Evolutionary conservation across 2,797 vertebrate genomes (phyloP).

Genomic region (Serranus cabrilla): DNA sequence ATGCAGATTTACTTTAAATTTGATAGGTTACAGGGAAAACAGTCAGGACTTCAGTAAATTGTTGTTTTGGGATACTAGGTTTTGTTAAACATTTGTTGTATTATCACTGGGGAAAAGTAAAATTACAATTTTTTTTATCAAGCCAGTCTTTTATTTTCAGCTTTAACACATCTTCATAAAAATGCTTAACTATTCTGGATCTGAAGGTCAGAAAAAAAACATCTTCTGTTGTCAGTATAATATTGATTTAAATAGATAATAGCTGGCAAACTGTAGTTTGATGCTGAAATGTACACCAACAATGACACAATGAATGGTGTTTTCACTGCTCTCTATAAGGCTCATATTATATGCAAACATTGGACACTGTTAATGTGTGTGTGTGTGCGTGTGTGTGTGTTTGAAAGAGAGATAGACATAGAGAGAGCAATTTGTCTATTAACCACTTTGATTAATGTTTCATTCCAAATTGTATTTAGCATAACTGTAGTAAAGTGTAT

Average conservation of each 20-base stretch:
- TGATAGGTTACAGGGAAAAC: neutral
- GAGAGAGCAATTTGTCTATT: no score
- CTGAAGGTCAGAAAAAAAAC: constrained; percentile 23
- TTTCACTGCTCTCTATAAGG: no score
- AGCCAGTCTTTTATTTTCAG: neutral
- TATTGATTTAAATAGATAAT: constrained; percentile 8
- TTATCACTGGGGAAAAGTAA: neutral
- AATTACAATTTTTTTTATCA: neutral
- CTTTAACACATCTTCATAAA: neutral
- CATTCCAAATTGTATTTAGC: neutral
- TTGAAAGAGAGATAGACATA: no score
- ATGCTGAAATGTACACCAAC: no score
- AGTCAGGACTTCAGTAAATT: no score
- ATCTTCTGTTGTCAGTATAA: neutral
- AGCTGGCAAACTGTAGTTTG: no score
- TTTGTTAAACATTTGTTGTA: neutral
- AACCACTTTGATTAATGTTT: no score
- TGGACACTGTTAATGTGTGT: no score
- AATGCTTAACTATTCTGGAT: constrained; percentile 7
- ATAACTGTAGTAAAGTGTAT: neutral
- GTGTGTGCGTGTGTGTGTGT: no score
- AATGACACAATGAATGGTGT: no score
- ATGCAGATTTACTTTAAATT: neutral
- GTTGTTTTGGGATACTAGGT: neutral
- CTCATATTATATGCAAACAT: no score